Conservation (phyloP, 2,797 vertebrate species). For the Enteromius viviparus region DNA sequence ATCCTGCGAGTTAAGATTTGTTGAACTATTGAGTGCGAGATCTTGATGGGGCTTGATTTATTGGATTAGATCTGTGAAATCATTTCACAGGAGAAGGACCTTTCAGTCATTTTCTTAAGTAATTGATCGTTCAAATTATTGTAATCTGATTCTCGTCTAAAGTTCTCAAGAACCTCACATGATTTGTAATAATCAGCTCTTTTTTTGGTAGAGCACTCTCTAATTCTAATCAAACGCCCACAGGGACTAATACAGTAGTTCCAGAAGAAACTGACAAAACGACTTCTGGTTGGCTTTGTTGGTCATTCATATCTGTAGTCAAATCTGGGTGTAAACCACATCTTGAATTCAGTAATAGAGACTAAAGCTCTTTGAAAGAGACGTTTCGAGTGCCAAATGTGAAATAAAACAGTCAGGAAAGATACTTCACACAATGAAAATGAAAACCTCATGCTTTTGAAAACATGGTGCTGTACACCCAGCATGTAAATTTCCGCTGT, state of each 20-base stretch:
- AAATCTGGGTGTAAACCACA: conserved; percentile 16
- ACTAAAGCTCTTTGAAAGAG: conserved; percentile 16
- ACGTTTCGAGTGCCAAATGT: conserved; percentile 53
- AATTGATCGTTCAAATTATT: background rate
- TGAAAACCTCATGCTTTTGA: conserved; percentile 45
- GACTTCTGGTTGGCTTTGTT: conserved; percentile 16
- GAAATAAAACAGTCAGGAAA: conserved; percentile 45
- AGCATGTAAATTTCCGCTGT: conserved; percentile 52
- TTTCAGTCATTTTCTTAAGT: background rate
- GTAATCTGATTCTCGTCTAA: background rate
- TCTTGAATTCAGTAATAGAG: conserved; percentile 21
- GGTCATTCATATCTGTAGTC: conserved; percentile 39
- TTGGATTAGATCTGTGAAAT: background rate
- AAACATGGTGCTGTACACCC: conserved; percentile 52
- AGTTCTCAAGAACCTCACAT: conserved; percentile 2
- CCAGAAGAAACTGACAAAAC: background rate
- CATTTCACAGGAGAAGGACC: background rate
- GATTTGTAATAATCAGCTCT: conserved; percentile 31
- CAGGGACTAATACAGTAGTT: conserved; percentile 26
- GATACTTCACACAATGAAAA: conserved; percentile 34
- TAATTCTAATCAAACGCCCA: conserved; percentile 34
- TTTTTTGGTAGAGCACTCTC: background rate
- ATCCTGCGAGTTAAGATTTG: background rate
- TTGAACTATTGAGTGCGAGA: background rate
- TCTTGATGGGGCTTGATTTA: background rate